phyloP scores from a whole-genome alignment of 2,113 vertebrate species.

The Cyprinodon variegatus region DNA sequence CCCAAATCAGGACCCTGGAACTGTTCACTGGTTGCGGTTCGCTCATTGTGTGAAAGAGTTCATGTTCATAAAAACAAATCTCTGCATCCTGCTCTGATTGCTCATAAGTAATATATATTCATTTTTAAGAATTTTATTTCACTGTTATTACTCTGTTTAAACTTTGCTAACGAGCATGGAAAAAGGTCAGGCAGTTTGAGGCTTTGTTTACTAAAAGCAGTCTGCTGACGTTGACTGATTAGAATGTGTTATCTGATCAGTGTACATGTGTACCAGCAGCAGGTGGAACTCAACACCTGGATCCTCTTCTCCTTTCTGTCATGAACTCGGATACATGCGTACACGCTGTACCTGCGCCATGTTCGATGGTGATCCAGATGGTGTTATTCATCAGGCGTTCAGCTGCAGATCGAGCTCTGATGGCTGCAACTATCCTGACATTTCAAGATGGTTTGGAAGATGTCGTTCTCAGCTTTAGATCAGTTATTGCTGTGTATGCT shows the following conservation, averaged over 20 bases:
- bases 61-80: background rate
- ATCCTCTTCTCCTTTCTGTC: conserved; percentile 19
- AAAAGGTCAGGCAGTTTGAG: background rate
- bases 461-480: conserved; percentile 8
- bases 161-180: background rate
- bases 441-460: conserved; percentile 24
- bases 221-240: conserved; percentile 46
- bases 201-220: conserved; percentile 45
- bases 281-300: conserved; percentile 59
- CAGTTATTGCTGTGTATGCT: background rate
- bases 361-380: conserved; percentile 63
- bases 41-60: no score
- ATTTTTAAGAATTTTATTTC: background rate
- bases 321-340: conserved; percentile 5
- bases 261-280: conserved; percentile 52
- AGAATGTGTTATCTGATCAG: conserved; percentile 34
- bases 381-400: conserved; percentile 58
- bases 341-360: conserved; percentile 32
- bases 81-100: background rate
- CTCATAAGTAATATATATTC: no score
- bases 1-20: no score
- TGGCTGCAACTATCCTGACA: conserved; percentile 12
- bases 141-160: background rate
- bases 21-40: no score
- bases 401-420: conserved; percentile 49